Percentiles rank a stretch among this genome's conserved stretches.
phyloP scores from a whole-genome alignment of 2,797 vertebrate genomes.

The Apogon talboti region DNA sequence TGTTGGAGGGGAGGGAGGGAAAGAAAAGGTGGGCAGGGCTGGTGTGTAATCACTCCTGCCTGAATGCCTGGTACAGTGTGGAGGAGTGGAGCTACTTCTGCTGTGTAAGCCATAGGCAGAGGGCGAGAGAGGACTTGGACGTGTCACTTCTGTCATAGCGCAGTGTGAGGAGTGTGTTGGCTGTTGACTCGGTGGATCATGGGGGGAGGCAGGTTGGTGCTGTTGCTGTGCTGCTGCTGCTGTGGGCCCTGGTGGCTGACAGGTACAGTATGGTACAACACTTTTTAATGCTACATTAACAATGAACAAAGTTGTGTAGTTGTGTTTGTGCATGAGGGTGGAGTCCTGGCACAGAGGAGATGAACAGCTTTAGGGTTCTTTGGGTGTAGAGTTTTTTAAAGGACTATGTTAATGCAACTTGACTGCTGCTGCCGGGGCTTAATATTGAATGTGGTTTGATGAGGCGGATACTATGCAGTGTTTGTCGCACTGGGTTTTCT shows the following conservation, averaged over 20 bases:
- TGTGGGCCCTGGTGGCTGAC: conserved; percentile 66
- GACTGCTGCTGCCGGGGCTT: conserved; percentile 65
- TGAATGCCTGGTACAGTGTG: conserved; percentile 75
- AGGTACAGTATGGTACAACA: conserved; percentile 71
- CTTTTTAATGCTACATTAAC: conserved; percentile 27
- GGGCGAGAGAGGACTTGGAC: conserved; percentile 27
- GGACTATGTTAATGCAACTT: conserved; percentile 64
- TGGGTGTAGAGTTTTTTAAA: conserved; percentile 44
- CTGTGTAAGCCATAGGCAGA: conserved; percentile 28
- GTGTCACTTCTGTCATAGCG: conserved; percentile 44
- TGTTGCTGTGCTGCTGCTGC: conserved; percentile 66
- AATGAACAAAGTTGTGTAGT: conserved; percentile 12
- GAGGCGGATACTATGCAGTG: conserved; percentile 18
- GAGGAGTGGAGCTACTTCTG: conserved; percentile 54
- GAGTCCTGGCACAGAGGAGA: conserved; percentile 28
- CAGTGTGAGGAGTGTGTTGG: conserved; percentile 42
- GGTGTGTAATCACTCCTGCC: conserved; percentile 81
- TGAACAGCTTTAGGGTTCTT: conserved; percentile 43
- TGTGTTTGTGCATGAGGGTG: conserved; percentile 16
- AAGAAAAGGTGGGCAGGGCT: conserved; percentile 68
- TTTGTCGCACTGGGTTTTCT: background rate
- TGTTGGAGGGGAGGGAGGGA: conserved; percentile 41
- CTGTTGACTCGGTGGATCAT: conserved; percentile 55
- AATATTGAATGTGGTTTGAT: conserved; percentile 38
- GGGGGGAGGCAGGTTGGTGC: conserved; percentile 57